Percentiles rank a stretch among this genome's conserved stretches.
Evolutionary conservation across 1,140 invertebrate species (phyloP).

Genomic region (Callitettix versicolor): DNA sequence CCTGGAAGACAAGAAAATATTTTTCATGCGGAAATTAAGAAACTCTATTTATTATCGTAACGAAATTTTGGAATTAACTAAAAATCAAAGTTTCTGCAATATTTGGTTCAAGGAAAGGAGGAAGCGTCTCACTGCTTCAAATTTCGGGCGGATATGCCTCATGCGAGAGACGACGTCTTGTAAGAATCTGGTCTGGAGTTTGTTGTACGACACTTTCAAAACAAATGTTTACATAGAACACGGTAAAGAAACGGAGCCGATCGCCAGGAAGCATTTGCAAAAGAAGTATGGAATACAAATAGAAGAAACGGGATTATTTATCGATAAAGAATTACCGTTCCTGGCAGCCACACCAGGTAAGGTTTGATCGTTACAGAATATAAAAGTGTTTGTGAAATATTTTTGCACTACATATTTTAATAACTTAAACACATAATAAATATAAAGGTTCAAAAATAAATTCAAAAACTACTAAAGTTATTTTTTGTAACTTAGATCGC

Average conservation of each 20-base stretch:
- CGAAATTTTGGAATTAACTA: constrained; percentile 27
- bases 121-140: not conserved
- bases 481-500: no score
- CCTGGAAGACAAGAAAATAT: no score
- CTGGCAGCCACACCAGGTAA: not conserved
- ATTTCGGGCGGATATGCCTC: not conserved
- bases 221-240: not conserved
- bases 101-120: not conserved
- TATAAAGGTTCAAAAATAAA: no score
- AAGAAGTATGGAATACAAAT: not conserved
- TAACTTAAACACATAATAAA: no score
- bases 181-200: not conserved
- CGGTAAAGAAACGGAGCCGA: not conserved
- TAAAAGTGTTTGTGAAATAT: no score
- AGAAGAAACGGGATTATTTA: not conserved
- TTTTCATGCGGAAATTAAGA: no score
- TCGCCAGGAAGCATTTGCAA: not conserved
- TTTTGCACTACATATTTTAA: no score
- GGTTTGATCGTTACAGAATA: no score
- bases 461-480: no score
- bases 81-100: constrained; percentile 16
- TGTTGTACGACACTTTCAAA: not conserved
- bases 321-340: not conserved
- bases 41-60: no score
- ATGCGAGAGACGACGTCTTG: not conserved